These are phyloP conservation scores for Xiphophorus maculatus DNA, from an alignment of 2,113 vertebrate species.

Conservation along the genomic window DNA sequence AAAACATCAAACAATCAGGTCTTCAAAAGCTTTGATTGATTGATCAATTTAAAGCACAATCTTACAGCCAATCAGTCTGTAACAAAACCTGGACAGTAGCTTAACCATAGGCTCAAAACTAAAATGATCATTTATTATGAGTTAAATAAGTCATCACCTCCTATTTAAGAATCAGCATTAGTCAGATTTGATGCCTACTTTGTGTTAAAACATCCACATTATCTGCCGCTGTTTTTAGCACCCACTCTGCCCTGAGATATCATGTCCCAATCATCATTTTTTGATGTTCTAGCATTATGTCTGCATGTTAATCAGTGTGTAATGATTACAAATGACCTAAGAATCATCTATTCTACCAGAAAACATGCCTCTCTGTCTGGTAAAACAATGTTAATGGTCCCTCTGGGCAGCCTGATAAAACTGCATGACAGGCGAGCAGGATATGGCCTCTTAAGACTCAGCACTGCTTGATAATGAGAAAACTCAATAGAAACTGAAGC, in stretches of 20 bases:
- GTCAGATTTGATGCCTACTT: slow-evolving; percentile 24
- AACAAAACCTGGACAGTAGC: background rate
- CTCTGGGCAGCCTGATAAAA: slow-evolving; percentile 27
- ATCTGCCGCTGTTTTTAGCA: slow-evolving; percentile 8
- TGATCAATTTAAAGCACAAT: background rate
- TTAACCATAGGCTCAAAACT: background rate
- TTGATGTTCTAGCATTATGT: background rate
- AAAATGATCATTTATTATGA: background rate
- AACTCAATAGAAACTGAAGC: slow-evolving; percentile 14
- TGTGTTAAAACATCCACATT: slow-evolving; percentile 21
- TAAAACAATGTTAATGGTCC: slow-evolving; percentile 39
- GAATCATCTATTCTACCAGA: background rate
- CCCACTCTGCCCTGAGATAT: slow-evolving; percentile 27
- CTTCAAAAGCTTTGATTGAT: background rate
- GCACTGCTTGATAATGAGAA: slow-evolving; percentile 27
- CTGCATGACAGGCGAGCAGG: slow-evolving; percentile 32
- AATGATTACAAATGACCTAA: background rate
- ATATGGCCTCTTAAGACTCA: slow-evolving; percentile 18
- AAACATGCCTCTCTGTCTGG: slow-evolving; percentile 22
- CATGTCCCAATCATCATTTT: slow-evolving; percentile 6
- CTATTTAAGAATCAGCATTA: slow-evolving; percentile 1
- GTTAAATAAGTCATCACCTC: slow-evolving; percentile 1
- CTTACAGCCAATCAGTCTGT: background rate
- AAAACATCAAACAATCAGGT: no score
- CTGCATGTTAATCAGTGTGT: background rate